phyloP scores from a whole-genome alignment of 2,797 vertebrate species.

The Fratercula arctica region DNA sequence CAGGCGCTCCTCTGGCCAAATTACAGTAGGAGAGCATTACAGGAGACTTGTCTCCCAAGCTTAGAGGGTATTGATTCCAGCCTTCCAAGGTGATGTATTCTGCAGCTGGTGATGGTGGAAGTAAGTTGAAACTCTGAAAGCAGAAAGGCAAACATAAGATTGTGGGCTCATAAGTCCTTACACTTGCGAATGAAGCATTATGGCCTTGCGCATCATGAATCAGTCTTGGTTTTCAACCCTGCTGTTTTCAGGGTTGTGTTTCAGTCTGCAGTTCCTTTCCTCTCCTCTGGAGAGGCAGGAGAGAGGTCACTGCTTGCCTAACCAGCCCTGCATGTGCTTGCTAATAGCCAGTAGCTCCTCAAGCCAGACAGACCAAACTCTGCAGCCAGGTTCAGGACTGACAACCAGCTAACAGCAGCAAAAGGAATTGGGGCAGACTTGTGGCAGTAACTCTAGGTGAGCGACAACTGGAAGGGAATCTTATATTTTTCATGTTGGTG shows the following conservation, averaged over 20 bases:
- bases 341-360: background rate
- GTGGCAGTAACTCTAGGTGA: background rate
- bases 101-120: background rate
- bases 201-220: background rate
- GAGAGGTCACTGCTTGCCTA: background rate
- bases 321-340: background rate
- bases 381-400: background rate
- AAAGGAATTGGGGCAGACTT: background rate
- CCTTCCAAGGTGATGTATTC: background rate
- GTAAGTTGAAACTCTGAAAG: background rate
- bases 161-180: background rate
- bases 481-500: background rate
- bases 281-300: background rate
- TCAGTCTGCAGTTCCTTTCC: background rate
- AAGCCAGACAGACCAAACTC: background rate
- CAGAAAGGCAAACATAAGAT: background rate
- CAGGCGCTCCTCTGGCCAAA: background rate
- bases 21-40: too few species aligned
- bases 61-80: background rate
- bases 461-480: background rate
- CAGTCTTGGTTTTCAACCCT: background rate
- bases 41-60: background rate
- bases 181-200: background rate
- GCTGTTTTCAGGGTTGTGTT: background rate
- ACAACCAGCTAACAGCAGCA: background rate